phyloP scores from a whole-genome alignment of 2,797 vertebrate genomes.

The Streptopelia turtur region DNA sequence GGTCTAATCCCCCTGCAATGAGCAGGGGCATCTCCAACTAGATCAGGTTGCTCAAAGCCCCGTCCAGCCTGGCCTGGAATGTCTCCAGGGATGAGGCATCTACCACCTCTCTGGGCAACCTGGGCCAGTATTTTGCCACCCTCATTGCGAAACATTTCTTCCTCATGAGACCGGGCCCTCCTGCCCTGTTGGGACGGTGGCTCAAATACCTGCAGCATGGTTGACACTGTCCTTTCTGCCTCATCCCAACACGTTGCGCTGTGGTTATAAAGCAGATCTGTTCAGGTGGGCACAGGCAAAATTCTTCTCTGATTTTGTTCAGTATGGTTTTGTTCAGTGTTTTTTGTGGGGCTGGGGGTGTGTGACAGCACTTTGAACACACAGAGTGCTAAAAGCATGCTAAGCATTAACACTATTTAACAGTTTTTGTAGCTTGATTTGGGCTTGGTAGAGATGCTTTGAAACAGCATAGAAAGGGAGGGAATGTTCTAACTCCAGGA shows the following conservation, averaged over 20 bases:
- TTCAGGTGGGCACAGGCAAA: background rate
- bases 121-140: too few relatives aligned
- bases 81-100: too few relatives aligned
- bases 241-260: background rate
- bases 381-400: background rate
- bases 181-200: accelerated
- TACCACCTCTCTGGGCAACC: too few relatives aligned
- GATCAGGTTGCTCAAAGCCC: too few relatives aligned
- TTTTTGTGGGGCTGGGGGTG: accelerated
- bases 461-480: background rate
- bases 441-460: background rate
- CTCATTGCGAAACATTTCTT: too few relatives aligned
- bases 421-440: background rate
- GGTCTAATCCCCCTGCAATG: too few relatives aligned
- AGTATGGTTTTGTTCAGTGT: background rate
- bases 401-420: background rate
- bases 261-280: background rate
- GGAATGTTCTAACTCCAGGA: background rate
- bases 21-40: too few relatives aligned
- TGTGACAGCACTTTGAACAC: background rate
- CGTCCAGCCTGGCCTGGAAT: too few relatives aligned
- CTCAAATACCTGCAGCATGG: accelerated
- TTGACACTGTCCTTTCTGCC: background rate
- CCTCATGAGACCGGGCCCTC: too few relatives aligned
- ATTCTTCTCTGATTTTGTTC: background rate